Conservation (phyloP, 2,797 vertebrate genomes). For the Xiphophorus birchmanni region DNA sequence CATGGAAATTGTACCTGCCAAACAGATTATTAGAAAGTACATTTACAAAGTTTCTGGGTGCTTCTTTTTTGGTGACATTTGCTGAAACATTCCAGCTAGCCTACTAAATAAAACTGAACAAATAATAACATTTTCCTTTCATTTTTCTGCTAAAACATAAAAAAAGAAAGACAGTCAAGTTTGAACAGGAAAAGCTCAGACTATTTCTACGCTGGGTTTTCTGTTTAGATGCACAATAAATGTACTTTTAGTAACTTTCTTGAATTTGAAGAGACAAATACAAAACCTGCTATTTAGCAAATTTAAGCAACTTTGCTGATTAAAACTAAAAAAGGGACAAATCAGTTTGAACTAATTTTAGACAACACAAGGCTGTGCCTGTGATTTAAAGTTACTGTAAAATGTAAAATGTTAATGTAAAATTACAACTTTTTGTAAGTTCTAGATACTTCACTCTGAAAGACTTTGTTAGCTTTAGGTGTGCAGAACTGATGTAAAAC, state of each 20-base stretch:
- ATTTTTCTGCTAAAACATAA: no score
- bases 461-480: not conserved
- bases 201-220: not conserved
- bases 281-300: not conserved
- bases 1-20: constrained; percentile 2
- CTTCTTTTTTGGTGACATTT: not conserved
- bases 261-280: not conserved
- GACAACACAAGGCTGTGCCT: not conserved
- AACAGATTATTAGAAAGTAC: not conserved
- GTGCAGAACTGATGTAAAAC: not conserved
- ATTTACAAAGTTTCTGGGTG: not conserved
- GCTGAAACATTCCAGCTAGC: not conserved
- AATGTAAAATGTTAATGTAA: no score
- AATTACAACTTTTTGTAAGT: not conserved
- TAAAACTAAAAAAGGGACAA: not conserved
- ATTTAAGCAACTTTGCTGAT: not conserved
- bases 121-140: not conserved
- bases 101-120: not conserved
- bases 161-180: not conserved
- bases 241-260: not conserved
- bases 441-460: not conserved
- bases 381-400: not conserved
- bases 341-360: not conserved
- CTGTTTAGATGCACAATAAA: no score
- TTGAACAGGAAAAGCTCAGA: not conserved